Conservation (phyloP, 2,797 vertebrate genomes). For the Tenualosa thibaudeaui region DNA sequence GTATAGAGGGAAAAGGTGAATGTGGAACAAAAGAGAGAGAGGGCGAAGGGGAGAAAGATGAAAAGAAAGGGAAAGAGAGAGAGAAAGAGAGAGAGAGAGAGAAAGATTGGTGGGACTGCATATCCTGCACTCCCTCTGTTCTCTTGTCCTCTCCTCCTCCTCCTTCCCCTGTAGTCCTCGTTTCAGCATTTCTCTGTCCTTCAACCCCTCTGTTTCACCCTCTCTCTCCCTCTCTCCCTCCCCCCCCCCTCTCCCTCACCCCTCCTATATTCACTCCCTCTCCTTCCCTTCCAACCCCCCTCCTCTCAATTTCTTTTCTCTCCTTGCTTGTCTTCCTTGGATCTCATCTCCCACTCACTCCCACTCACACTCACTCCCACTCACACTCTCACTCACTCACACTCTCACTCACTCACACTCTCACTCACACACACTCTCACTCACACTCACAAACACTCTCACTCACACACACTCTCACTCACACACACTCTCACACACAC, state of each 20-base stretch:
- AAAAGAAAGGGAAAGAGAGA: background rate
- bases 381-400: background rate
- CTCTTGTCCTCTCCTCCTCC: constrained; percentile 24
- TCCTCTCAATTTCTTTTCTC: background rate
- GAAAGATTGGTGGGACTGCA: background rate
- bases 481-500: too few species aligned
- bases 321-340: background rate
- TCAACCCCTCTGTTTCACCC: constrained; percentile 48
- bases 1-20: background rate
- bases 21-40: background rate
- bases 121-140: constrained; percentile 27
- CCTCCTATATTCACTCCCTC: background rate
- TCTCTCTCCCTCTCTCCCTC: background rate
- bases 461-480: background rate
- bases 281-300: background rate
- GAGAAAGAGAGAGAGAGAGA: constrained; percentile 27
- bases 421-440: constrained; percentile 35
- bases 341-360: constrained; percentile 19
- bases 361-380: constrained; percentile 43
- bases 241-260: background rate
- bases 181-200: constrained; percentile 46
- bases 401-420: background rate
- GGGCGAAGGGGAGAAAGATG: background rate
- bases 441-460: constrained; percentile 41
- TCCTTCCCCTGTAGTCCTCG: constrained; percentile 18